phyloP scores from a whole-genome alignment of 1,140 invertebrate species.

The Leucophenga varia region DNA sequence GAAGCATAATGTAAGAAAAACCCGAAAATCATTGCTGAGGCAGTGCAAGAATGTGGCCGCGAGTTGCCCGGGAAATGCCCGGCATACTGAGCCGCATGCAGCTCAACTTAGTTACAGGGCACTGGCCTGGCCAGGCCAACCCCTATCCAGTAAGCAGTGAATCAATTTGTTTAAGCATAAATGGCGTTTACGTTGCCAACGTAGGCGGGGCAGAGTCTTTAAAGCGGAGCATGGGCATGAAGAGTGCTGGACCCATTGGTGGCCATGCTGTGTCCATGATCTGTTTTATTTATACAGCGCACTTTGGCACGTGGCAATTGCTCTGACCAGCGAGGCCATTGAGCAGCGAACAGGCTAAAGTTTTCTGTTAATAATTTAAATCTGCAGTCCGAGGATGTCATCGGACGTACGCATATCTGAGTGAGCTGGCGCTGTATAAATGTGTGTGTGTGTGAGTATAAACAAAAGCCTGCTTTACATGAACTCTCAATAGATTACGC shows the following conservation, averaged over 20 bases:
- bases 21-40: constrained; percentile 28
- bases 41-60: constrained; percentile 12
- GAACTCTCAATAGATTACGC: constrained; percentile 33
- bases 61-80: constrained; percentile 6
- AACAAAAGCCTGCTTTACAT: constrained; percentile 38
- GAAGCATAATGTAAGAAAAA: constrained; percentile 16
- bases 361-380: too few species aligned
- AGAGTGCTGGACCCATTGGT: background rate
- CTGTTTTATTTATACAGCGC: constrained; percentile 38
- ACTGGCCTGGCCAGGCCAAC: too few species aligned
- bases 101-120: too few species aligned
- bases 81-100: too few species aligned
- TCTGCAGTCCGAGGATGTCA: background rate
- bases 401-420: constrained; percentile 22
- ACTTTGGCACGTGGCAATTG: constrained; percentile 13
- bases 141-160: too few species aligned
- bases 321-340: constrained; percentile 3
- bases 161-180: too few species aligned
- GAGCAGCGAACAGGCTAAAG: constrained; percentile 31
- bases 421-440: too few species aligned
- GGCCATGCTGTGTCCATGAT: constrained; percentile 19
- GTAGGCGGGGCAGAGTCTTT: too few species aligned
- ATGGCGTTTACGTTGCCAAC: too few species aligned
- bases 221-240: too few species aligned
- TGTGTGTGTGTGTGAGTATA: too few species aligned